Conservation (phyloP, 2,888 invertebrate species). For the Morpho deidamia region DNA sequence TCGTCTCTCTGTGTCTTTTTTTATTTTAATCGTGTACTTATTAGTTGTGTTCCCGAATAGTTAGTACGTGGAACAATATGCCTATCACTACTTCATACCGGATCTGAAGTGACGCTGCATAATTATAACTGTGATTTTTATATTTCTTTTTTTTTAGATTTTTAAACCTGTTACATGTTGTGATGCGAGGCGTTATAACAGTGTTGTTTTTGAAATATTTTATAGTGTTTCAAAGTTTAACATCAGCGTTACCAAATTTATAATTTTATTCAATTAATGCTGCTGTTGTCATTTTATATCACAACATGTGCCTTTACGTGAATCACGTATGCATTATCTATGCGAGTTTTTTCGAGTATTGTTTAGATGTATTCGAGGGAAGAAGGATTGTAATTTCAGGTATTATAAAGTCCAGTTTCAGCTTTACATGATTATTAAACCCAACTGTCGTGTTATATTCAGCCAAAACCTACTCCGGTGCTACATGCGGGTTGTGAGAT, state of each 20-base stretch:
- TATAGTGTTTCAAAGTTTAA: conserved; percentile 33
- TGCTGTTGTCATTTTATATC: conserved; percentile 44
- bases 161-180: conserved; percentile 74
- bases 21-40: conserved; percentile 68
- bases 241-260: conserved; percentile 44
- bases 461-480: conserved; percentile 39
- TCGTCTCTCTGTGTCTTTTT: conserved; percentile 71
- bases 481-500: conserved; percentile 71
- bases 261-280: conserved; percentile 40
- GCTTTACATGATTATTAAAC: background rate
- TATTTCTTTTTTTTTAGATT: conserved; percentile 67
- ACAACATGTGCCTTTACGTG: conserved; percentile 61
- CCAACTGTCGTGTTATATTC: conserved; percentile 5
- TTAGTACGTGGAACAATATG: conserved; percentile 47
- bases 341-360: conserved; percentile 48
- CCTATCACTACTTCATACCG: conserved; percentile 63
- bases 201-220: conserved; percentile 41
- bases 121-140: conserved; percentile 78
- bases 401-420: conserved; percentile 12
- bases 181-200: conserved; percentile 47
- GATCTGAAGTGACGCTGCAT: conserved; percentile 75
- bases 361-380: conserved; percentile 52
- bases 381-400: conserved; percentile 58
- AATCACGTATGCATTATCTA: conserved; percentile 39
- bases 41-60: conserved; percentile 64